Percentiles rank a stretch among this genome's conserved stretches.
Evolutionary conservation across 2,888 invertebrate genomes (phyloP).

Genomic region (Drosophila falleni): DNA sequence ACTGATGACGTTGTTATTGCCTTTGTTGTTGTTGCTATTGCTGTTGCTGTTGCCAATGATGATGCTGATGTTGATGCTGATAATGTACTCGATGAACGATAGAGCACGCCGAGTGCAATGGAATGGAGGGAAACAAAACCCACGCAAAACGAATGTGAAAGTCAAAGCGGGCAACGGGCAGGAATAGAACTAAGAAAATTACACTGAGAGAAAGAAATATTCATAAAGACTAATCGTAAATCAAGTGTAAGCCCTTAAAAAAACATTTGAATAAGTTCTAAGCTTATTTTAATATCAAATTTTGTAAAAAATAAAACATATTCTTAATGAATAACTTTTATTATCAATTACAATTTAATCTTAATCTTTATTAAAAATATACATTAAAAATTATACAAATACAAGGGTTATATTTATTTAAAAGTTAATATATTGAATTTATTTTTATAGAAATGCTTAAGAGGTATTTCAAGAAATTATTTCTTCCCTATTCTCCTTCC

Average conservation of each 20-base stretch:
- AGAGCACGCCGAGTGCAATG: slow-evolving; percentile 68
- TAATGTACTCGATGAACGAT: slow-evolving; percentile 71
- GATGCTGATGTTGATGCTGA: slow-evolving; percentile 54
- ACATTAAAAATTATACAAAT: too few species aligned
- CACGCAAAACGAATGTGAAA: slow-evolving; percentile 76
- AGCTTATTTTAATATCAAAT: too few species aligned
- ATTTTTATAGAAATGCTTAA: too few species aligned
- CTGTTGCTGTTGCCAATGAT: slow-evolving; percentile 34
- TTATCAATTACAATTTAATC: too few species aligned
- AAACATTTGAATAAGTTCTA: too few species aligned
- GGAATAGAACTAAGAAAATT: neutral
- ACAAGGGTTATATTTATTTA: neutral
- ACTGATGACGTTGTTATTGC: slow-evolving; percentile 71
- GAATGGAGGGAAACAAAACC: slow-evolving; percentile 35
- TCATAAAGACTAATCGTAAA: neutral
- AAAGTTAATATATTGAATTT: neutral
- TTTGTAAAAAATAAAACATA: too few species aligned
- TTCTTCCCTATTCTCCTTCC: too few species aligned
- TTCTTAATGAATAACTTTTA: too few species aligned
- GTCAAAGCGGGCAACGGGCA: slow-evolving; percentile 36
- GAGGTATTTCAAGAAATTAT: too few species aligned
- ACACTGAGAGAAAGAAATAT: slow-evolving; percentile 2
- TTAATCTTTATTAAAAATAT: too few species aligned
- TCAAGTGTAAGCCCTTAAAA: too few species aligned
- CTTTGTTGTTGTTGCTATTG: slow-evolving; percentile 29